Evolutionary conservation across 1,140 invertebrate genomes (phyloP), one percentile per base, ranked within the genome.

Genomic region (Drosophila ananassae): DNA sequence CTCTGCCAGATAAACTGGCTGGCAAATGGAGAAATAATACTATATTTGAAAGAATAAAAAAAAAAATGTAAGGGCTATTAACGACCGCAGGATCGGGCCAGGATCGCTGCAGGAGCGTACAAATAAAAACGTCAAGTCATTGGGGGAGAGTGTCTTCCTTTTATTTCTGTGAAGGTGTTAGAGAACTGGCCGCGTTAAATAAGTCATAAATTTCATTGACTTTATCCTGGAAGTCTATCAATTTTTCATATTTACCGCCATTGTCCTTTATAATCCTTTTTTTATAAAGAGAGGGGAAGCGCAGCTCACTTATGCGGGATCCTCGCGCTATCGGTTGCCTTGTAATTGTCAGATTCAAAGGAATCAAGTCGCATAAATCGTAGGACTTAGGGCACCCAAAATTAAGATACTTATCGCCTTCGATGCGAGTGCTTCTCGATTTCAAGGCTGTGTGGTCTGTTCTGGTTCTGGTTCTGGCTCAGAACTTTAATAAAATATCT

Each of bases 201-300:
- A 90, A 83, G 89, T 87, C 89, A 81, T 90, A 90, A 90, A 90
- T 90, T 73, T 87, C 82, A 78, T 74, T 77, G 82, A 89, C 82
- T 78, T 87, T 90, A 89, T 90, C 87, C 87, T 59, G 57, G 51
- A 68, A 58, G 37, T 66, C 73, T 71, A 60, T 76, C 61, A 73
- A 74, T 82, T 73, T 79, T 79, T 83, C 76, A 89, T 89, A 89
- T 89, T 89, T 89, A 79, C 79, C 54, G 47, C 63, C 63, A 76
- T 79, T 87, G 81, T 87, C 56, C 55, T 73, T 28, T 59, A 71
- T 80, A 89, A 82, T 72, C 83, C 78, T 87, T 85, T 85, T 85
- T 55, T 5, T 28, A 5, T 28, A 3, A 6, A 28, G 25, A 6
- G 3, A 2, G 34, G 21, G 34, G 32, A 25, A 2, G 30, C 17